Base-by-base conservation (phyloP, 2,888 invertebrate genomes). In the Folsomia manolachei region DNA sequence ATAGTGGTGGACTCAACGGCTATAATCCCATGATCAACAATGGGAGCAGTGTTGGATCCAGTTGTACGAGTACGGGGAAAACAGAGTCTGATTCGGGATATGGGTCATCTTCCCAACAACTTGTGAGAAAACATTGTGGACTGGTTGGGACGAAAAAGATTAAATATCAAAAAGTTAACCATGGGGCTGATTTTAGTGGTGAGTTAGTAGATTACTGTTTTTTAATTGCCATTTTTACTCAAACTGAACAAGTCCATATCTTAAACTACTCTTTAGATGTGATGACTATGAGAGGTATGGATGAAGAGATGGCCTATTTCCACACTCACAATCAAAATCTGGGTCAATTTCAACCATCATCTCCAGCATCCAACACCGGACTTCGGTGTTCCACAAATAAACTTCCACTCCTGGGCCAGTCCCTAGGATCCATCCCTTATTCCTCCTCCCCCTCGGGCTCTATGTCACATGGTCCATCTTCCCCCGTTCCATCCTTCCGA, bases 161-260 rank as follows among this genome's bases (percentile, higher is more conserved):
- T 66, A 80, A 80, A 72, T 80, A 80, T 77, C 79, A 79, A 71
- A 74, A 79, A 65, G 80, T 80, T 67, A 80, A 80, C 72, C 79
- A 79, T 67, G 79, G 73, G 24, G 75, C 76, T 63, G 80, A 80
- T 71, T 80, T 80, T 71, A 79, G 76, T 73, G 79, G 79, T 80
- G 71, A 78, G 75, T 64, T 51, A 27, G 4, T 63, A 7, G 56
- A 19, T 56, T 56, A 21, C n/a, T 56, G 56, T n/a, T 56, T 39
- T 9, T 9, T 39, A 39, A 39, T 39, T 39, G 39, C 39, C 14
- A 14, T 39, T 39, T 4, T 60, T 60, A 11, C 19, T 60, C 60
- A 4, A 60, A 60, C 19, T 21, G n/a, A 19, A 60, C n/a, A n/a
- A 60, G 60, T 4, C 4, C 60, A 60, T 9, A 60, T 60, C n/a